These are phyloP conservation scores for Auanema sp. DNA, from an alignment of 2,888 invertebrate species.

Conservation along the genomic window DNA sequence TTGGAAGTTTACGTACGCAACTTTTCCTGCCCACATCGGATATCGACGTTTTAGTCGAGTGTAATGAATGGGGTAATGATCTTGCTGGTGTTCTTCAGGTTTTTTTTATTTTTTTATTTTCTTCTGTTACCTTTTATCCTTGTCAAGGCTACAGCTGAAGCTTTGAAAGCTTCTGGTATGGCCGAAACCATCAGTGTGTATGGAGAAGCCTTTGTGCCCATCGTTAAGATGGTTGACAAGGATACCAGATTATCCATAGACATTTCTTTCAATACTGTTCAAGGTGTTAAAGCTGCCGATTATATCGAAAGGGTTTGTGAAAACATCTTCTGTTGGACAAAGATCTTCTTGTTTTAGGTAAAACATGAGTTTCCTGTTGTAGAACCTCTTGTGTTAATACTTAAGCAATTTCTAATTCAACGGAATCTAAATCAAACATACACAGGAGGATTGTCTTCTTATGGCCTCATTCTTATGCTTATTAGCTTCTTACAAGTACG, in stretches of 20 bases:
- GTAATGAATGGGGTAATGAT: constrained; percentile 26
- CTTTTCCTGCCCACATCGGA: constrained; percentile 92
- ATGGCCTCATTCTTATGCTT: constrained; percentile 95
- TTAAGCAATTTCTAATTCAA: constrained; percentile 96
- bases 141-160: constrained; percentile 29
- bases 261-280: constrained; percentile 98
- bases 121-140: constrained; percentile 2
- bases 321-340: background rate
- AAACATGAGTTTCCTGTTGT: constrained; percentile 77
- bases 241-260: constrained; percentile 86
- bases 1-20: constrained; percentile 95
- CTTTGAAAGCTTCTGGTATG: constrained; percentile 20
- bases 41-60: constrained; percentile 75
- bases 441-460: constrained; percentile 97
- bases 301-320: constrained; percentile 51
- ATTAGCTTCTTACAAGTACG: constrained; percentile 86
- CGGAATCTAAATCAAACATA: constrained; percentile 98
- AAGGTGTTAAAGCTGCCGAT: constrained; percentile 93
- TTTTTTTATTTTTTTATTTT: background rate
- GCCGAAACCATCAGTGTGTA: constrained; percentile 78
- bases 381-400: constrained; percentile 89
- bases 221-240: constrained; percentile 78
- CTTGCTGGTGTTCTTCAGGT: constrained; percentile 6
- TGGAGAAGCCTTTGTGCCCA: constrained; percentile 96
- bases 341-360: constrained; percentile 26